These are phyloP conservation scores for Alligator mississippiensis DNA, from an alignment of 2,113 vertebrate genomes.

Conservation along the genomic window DNA sequence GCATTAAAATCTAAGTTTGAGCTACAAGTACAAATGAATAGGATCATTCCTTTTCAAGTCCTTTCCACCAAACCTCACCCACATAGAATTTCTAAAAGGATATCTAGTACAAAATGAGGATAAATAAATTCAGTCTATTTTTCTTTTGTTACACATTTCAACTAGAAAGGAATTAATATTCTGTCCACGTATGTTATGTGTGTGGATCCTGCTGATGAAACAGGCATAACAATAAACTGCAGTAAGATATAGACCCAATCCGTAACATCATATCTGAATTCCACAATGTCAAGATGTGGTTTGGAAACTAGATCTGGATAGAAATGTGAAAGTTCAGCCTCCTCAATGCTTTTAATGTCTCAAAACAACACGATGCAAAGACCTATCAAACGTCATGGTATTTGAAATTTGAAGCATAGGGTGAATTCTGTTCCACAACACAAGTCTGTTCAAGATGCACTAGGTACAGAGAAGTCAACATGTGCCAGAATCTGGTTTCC, in stretches of 20 bases:
- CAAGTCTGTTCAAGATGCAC: not conserved
- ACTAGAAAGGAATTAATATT: conserved; percentile 46
- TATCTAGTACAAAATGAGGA: conserved; percentile 37
- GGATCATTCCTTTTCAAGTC: not conserved
- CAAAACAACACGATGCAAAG: conserved; percentile 2
- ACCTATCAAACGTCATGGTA: not conserved
- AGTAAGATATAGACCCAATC: conserved; percentile 36
- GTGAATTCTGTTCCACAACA: not conserved
- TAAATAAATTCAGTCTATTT: not conserved
- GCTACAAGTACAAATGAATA: not conserved
- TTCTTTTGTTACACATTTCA: conserved; percentile 29
- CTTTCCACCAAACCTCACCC: not conserved
- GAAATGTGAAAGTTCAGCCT: not conserved
- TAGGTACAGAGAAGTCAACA: not conserved
- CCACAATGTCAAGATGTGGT: not conserved
- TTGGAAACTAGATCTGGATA: not conserved
- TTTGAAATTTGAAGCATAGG: not conserved
- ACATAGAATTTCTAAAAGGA: not conserved
- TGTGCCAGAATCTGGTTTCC: not conserved
- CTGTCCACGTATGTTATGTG: not conserved
- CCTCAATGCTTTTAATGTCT: not conserved
- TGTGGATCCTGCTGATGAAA: conserved; percentile 45
- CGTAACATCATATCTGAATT: not conserved
- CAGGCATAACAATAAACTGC: conserved; percentile 47
- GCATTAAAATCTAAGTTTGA: conserved; percentile 11